Evolutionary conservation across 2,113 vertebrate species (phyloP).

Genomic region (Mohoua ochrocephala): DNA sequence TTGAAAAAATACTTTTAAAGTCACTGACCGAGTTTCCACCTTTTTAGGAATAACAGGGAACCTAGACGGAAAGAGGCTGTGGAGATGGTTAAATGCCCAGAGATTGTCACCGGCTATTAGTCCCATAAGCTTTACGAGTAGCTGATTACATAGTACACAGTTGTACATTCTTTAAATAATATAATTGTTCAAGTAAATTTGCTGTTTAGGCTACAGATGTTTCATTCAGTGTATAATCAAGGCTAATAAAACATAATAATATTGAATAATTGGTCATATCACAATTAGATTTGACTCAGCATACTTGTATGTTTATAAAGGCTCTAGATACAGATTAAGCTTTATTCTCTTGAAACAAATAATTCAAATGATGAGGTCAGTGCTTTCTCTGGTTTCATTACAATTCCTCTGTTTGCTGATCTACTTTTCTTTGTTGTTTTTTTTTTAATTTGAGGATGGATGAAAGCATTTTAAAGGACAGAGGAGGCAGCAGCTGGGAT

Average conservation of each 20-base stretch:
- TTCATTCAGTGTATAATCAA: neutral
- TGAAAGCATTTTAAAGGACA: neutral
- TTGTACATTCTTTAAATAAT: slow-evolving; percentile 5
- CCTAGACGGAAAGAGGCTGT: neutral
- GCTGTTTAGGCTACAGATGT: slow-evolving; percentile 27
- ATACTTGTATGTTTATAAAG: slow-evolving; percentile 22
- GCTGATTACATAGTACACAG: neutral
- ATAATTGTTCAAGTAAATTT: slow-evolving; percentile 5
- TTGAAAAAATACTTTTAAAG: neutral
- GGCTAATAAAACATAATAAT: slow-evolving; percentile 28
- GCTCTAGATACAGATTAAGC: neutral
- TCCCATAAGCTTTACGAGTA: neutral
- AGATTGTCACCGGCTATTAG: neutral
- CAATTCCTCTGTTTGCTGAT: neutral
- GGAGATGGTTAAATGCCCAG: neutral
- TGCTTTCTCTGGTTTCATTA: neutral
- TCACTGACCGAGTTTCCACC: neutral
- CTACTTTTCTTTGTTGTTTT: neutral
- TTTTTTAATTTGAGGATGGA: neutral
- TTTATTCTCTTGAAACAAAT: slow-evolving; percentile 7
- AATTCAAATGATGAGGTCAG: neutral
- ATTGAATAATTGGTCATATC: slow-evolving; percentile 1
- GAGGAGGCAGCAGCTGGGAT: neutral
- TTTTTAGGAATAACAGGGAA: neutral
- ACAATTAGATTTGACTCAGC: slow-evolving; percentile 47